These are phyloP conservation scores for Apis laboriosa DNA, from an alignment of 1,140 invertebrate genomes.

Conservation along the genomic window DNA sequence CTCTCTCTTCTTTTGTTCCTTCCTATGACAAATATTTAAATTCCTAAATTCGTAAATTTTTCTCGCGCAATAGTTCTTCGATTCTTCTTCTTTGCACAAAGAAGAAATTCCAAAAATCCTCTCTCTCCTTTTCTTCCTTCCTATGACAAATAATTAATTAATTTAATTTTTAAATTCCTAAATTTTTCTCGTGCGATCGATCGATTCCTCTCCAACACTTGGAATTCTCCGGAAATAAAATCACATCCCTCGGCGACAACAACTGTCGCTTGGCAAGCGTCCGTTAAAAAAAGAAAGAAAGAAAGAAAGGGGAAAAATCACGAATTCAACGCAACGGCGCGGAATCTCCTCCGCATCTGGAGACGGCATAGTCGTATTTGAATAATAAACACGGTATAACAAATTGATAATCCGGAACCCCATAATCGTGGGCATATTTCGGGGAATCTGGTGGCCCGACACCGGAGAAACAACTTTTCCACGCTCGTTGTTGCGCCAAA, in stretches of 20 bases:
- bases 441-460: slow-evolving; percentile 76
- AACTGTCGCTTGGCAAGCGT: slow-evolving; percentile 39
- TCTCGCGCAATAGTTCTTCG: too few species aligned
- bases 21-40: too few species aligned
- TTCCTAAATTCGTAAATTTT: too few species aligned
- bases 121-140: too few species aligned
- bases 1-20: too few species aligned
- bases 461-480: slow-evolving; percentile 78
- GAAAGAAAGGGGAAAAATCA: neutral
- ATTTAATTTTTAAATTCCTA: too few species aligned
- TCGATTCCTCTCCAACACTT: too few species aligned
- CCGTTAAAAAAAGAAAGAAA: slow-evolving; percentile 17
- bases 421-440: slow-evolving; percentile 78
- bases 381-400: slow-evolving; percentile 79
- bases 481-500: slow-evolving; percentile 81
- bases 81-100: too few species aligned
- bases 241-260: neutral
- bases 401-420: slow-evolving; percentile 80
- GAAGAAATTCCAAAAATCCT: too few species aligned
- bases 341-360: slow-evolving; percentile 37
- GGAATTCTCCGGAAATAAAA: neutral
- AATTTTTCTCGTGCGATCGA: too few species aligned
- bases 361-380: slow-evolving; percentile 37
- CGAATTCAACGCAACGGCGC: slow-evolving; percentile 43
- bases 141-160: too few species aligned